These are phyloP conservation scores for Myrmecophaga tridactyla DNA, from an alignment of 2,113 vertebrate species.

Conservation along the genomic window DNA sequence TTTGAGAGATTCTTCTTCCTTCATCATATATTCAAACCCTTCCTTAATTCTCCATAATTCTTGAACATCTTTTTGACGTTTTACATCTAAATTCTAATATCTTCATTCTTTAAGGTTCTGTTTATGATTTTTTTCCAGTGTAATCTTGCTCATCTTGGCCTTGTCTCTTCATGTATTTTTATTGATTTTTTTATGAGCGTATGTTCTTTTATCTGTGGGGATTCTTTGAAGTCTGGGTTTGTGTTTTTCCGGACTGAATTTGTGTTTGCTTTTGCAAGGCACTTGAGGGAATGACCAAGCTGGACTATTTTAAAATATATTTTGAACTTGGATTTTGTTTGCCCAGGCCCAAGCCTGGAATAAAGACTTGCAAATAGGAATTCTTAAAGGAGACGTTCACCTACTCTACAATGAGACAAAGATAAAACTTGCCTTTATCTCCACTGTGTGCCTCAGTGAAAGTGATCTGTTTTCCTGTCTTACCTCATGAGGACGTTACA, in stretches of 20 bases:
- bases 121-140: not conserved
- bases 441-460: not conserved
- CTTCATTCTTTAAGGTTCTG: not conserved
- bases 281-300: not conserved
- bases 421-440: not conserved
- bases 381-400: not conserved
- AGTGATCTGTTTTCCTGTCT: not conserved
- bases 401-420: not conserved
- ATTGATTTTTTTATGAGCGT: not conserved
- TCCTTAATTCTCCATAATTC: not conserved
- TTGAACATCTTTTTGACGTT: not conserved
- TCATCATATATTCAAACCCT: not conserved
- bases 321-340: not conserved
- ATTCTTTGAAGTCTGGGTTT: not conserved
- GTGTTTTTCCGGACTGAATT: not conserved
- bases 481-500: not conserved
- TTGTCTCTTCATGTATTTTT: not conserved
- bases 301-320: not conserved
- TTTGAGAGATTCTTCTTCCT: not conserved
- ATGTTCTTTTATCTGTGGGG: not conserved
- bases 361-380: not conserved
- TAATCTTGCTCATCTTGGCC: not conserved
- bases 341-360: not conserved
- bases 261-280: not conserved
- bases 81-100: not conserved